Base-by-base conservation (phyloP, 53 echinoderm and acorn worm species). In the Hippasteria phrygiana region DNA sequence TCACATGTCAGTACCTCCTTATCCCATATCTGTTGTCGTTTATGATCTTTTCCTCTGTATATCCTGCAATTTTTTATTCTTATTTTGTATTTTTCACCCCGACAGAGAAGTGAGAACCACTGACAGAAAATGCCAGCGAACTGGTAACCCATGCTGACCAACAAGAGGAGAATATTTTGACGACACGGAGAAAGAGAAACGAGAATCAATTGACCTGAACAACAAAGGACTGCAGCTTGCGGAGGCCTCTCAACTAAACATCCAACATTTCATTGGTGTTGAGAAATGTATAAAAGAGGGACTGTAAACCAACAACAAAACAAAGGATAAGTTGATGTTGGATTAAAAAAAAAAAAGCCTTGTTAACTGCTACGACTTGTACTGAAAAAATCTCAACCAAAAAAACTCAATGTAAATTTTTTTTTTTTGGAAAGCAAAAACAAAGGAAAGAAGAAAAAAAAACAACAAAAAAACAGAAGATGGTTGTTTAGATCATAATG, bases 31-130 rank as follows among this genome's bases (percentile, higher is more conserved):
- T n/a, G n/a, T n/a, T n/a, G n/a, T n/a, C 11, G 46, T 5, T 45
- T 11, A 45, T 45, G 11, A 45, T 45, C 6, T 45, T 45, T 45
- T 45, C 5, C 11, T 45, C 6, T 45, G 11, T 45, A 5, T 3
- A n/a, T n/a, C n/a, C 5, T 69, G 26, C 20, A 74, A 24, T 20
- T 45, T 16, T 28, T 24, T 41, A 34, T 77, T 12, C 22, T 13
- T 62, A 35, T 4, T 55, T 55, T 78, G 9, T 36, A 37, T 24
- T 38, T 56, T 29, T 26, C 2, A 31, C 22, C 45, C 63, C 17
- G 2, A n/a, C 81, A 81, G 81, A 81, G 81, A 45, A 62, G 43
- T 1, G 65, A 81, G 37, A 81, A 81, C 65, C 81, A 81, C 24
- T 63, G 63, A 81, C 62, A 41, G 2, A 51, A n/a, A 76, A 33